phyloP scores from a whole-genome alignment of 2,113 vertebrate species.

The Microcebus griseorufus region DNA sequence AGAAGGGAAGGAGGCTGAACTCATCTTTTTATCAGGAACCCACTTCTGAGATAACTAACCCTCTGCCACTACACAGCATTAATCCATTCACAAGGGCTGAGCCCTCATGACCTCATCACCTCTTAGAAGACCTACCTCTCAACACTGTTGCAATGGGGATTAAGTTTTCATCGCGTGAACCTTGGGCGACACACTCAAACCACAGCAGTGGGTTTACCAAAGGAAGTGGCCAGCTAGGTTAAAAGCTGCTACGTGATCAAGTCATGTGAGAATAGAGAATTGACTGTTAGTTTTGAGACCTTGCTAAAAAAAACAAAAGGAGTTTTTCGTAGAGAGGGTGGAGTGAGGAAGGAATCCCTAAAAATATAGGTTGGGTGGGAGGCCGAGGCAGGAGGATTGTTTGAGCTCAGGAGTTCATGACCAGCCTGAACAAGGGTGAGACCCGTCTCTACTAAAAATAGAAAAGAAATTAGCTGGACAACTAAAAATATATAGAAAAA shows the following conservation, averaged over 20 bases:
- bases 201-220: background rate
- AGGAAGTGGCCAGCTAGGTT: background rate
- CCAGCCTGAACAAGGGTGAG: no score
- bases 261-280: background rate
- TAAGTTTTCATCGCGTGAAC: background rate
- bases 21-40: background rate
- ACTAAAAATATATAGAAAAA: no score
- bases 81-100: background rate
- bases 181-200: background rate
- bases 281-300: background rate
- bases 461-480: no score
- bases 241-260: background rate
- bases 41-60: background rate
- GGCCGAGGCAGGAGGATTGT: no score
- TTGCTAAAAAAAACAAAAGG: conserved; percentile 7
- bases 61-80: background rate
- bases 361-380: background rate
- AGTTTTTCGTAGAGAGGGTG: background rate
- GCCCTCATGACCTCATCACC: background rate
- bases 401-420: no score
- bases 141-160: background rate
- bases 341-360: background rate
- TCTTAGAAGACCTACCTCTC: background rate
- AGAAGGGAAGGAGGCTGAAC: background rate
- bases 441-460: no score